Base-by-base conservation (phyloP, 2,888 invertebrate species). In the Sinhomidia bicolor region DNA sequence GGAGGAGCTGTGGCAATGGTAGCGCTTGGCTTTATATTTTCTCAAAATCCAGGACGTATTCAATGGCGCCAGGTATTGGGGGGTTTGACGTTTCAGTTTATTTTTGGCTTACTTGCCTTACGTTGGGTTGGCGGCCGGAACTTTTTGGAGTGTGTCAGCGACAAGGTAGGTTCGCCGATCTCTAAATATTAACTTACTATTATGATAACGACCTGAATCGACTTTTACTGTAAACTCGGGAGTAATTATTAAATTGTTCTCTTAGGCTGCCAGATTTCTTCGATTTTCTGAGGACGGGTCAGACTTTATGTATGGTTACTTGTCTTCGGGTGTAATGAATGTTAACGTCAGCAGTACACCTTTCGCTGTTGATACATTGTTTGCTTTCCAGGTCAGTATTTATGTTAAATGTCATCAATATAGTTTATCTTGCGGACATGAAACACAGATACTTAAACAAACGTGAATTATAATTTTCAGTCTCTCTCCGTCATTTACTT, bases 301-400 rank as follows among this genome's bases (percentile, higher is more conserved):
- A 0, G 95, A 94, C 0, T 98, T 99, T 93, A 97, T 98, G 0
- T 99, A 97, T 93, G 97, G 98, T 0, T 94, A 96, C 71, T 76
- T 91, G 0, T 54, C 91, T 7, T 88, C 89, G 3, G 91, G 91
- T 12, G n/a, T n/a, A n/a, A n/a, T n/a, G n/a, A n/a, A n/a, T n/a
- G n/a, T n/a, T n/a, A n/a, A n/a, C n/a, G n/a, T n/a, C n/a, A n/a
- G n/a, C n/a, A n/a, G n/a, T n/a, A n/a, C n/a, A n/a, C n/a, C n/a
- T n/a, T 7, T 85, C 1, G 26, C 14, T 17, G 93, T 93, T 0
- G 93, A 95, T 90, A 94, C 94, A 87, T 96, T 96, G 17, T 99
- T 99, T 93, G 98, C 98, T 0, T 99, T 99, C 93, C 95, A 96
- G 93, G 98, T 98, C 93, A n/a, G n/a, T n/a, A n/a, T n/a, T n/a